phyloP scores from a whole-genome alignment of 2,113 vertebrate genomes.

The Eudorcas thomsonii region DNA sequence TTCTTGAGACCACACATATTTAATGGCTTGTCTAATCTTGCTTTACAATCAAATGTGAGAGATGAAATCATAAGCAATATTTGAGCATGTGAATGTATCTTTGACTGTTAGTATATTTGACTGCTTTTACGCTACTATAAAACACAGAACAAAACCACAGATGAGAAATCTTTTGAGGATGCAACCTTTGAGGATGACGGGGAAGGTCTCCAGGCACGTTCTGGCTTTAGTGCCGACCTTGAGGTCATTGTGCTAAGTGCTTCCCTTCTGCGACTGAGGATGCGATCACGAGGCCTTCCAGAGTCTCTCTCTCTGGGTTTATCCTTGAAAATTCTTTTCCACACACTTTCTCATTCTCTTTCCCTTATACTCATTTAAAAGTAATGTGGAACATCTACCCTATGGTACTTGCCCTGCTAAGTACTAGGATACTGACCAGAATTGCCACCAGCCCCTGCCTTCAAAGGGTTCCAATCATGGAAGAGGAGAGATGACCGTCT shows the following conservation, averaged over 20 bases:
- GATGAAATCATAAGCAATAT: not conserved
- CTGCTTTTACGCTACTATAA: not conserved
- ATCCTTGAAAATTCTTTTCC: not conserved
- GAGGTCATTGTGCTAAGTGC: accelerated
- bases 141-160: not conserved
- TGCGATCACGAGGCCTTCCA: accelerated
- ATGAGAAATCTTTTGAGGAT: not conserved
- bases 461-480: not conserved
- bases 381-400: accelerated
- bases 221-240: not conserved
- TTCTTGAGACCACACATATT: not conserved
- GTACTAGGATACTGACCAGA: too few relatives aligned
- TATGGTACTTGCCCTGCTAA: too few relatives aligned
- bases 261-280: not conserved
- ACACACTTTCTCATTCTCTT: not conserved
- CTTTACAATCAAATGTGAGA: not conserved
- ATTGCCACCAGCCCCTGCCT: too few relatives aligned
- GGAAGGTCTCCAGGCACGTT: accelerated
- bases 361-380: not conserved
- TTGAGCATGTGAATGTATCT: not conserved
- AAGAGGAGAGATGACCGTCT: accelerated
- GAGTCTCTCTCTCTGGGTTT: not conserved
- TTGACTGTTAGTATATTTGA: not conserved
- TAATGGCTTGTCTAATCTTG: not conserved
- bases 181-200: too few relatives aligned